Evolutionary conservation across 2,888 invertebrate genomes (phyloP).

Genomic region (Notocelia uddmanniana): DNA sequence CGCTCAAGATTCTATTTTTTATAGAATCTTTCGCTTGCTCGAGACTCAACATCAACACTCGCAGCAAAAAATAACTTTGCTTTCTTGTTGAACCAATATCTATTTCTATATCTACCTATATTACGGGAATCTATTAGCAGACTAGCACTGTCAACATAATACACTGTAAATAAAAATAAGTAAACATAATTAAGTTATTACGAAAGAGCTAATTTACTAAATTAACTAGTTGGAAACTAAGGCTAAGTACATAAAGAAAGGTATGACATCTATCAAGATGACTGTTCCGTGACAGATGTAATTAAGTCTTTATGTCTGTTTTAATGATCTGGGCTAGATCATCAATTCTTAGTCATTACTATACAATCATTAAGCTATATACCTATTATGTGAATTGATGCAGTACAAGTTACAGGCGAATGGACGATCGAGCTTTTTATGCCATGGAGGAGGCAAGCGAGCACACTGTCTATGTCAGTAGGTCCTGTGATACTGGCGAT

Average conservation of each 20-base stretch:
- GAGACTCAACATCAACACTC: too few species aligned
- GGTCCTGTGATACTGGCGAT: too few species aligned
- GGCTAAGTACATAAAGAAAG: conserved; percentile 33
- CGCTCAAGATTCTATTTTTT: too few species aligned
- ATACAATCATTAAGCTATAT: conserved; percentile 47
- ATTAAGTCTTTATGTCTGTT: conserved; percentile 35
- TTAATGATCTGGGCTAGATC: conserved; percentile 42
- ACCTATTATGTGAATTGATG: conserved; percentile 40
- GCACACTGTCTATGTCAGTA: too few species aligned
- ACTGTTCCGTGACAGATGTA: conserved; percentile 37
- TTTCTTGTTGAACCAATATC: too few species aligned
- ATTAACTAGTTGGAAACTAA: conserved; percentile 9
- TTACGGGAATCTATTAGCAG: too few species aligned
- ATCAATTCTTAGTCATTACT: conserved; percentile 48
- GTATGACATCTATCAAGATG: conserved; percentile 29
- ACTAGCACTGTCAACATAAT: neutral
- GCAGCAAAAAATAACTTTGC: too few species aligned
- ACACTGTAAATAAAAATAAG: too few species aligned
- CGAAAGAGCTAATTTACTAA: conserved; percentile 4
- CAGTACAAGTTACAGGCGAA: conserved; percentile 9
- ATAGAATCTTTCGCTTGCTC: too few species aligned
- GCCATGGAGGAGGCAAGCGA: too few species aligned
- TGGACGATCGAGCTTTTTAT: neutral
- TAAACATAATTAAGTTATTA: too few species aligned
- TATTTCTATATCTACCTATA: neutral